These are phyloP conservation scores for Xenus cinereus DNA, from an alignment of 2,113 vertebrate genomes.

Conservation along the genomic window DNA sequence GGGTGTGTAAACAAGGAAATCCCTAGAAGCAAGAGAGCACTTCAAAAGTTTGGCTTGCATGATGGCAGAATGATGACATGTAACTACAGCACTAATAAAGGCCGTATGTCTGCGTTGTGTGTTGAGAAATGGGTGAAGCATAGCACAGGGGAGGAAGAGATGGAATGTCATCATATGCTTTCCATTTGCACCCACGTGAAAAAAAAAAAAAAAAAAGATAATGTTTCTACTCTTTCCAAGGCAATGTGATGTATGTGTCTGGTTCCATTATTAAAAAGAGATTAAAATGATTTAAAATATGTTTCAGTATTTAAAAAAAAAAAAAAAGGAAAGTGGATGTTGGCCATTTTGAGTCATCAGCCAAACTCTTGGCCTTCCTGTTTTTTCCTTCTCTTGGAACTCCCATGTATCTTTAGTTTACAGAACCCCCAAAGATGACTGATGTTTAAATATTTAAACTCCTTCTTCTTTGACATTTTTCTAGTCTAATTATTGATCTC, in stretches of 20 bases:
- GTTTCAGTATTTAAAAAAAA: not conserved
- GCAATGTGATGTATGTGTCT: conserved; percentile 41
- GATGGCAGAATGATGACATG: not conserved
- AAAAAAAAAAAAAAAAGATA: not conserved
- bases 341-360: conserved; percentile 15
- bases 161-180: conserved; percentile 23
- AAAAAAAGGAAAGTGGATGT: not conserved
- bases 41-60: not conserved
- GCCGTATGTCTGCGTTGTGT: not conserved
- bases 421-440: not conserved
- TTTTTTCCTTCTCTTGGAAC: not conserved
- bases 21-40: not conserved
- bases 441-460: conserved; percentile 53
- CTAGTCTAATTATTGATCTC: conserved; percentile 62
- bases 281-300: conserved; percentile 33
- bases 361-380: not conserved
- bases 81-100: not conserved
- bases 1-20: conserved; percentile 28
- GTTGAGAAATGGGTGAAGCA: conserved; percentile 29
- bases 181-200: not conserved
- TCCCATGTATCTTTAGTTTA: not conserved
- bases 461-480: conserved; percentile 38
- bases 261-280: conserved; percentile 24
- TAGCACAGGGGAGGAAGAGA: not conserved
- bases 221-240: conserved; percentile 20